These are phyloP conservation scores for Oeneis ivallda DNA, from an alignment of 2,888 invertebrate species.

Conservation along the genomic window DNA sequence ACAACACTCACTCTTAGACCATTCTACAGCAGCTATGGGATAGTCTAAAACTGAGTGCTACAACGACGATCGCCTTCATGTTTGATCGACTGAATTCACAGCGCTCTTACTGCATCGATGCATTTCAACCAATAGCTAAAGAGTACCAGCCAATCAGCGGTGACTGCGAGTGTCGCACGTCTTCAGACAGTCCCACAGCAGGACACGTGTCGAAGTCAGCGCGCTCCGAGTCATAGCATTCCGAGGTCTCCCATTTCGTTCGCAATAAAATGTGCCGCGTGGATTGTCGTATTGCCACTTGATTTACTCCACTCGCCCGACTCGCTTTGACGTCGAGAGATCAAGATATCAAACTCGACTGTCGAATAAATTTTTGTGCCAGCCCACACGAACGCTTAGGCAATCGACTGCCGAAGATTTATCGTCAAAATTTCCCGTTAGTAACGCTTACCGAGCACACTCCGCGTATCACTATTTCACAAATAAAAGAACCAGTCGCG, in stretches of 20 bases:
- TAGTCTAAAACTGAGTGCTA: no score
- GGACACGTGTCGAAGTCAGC: conserved; percentile 47
- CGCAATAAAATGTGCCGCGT: conserved; percentile 40
- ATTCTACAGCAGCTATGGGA: no score
- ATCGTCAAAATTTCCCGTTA: conserved; percentile 81
- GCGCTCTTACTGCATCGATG: no score
- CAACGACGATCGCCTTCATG: no score
- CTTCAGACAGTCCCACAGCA: background rate
- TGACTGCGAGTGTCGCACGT: no score
- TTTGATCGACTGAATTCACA: no score
- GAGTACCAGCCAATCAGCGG: no score
- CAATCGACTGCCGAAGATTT: conserved; percentile 80
- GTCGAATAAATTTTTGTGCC: conserved; percentile 75
- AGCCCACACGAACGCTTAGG: conserved; percentile 79
- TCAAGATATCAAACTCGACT: conserved; percentile 76
- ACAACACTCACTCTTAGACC: no score
- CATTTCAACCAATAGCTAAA: no score
- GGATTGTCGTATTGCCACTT: conserved; percentile 50
- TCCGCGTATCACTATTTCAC: conserved; percentile 81
- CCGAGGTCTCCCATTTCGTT: conserved; percentile 36
- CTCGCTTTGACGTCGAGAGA: conserved; percentile 62
- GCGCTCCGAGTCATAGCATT: conserved; percentile 49
- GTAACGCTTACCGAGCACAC: conserved; percentile 80
- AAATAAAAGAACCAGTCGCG: conserved; percentile 81
- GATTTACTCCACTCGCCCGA: conserved; percentile 49